Evolutionary conservation across 2,888 invertebrate species (phyloP), one percentile per base, ranked within the genome.

Genomic region (Tetanocera ferruginea): DNA sequence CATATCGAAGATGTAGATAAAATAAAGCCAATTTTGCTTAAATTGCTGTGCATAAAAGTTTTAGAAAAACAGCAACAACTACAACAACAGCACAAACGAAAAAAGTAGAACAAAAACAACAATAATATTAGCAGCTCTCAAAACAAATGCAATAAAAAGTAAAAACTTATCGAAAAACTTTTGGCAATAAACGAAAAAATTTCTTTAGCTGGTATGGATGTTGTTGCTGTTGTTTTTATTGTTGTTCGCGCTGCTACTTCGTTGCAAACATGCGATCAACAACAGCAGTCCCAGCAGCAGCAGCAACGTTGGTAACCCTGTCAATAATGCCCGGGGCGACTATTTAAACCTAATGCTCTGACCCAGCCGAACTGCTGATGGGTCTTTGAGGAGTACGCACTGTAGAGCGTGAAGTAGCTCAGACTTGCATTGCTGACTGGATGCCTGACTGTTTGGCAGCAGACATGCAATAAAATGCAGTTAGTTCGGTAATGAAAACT

Each of bases 401-500:
- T 64, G n/a, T 17, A 34, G 9, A 37, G 23, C 11, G 67, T 17
- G 34, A 23, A 43, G 14, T 43, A 67, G 67, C 17, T 34, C 23
- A 19, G 23, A 43, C 6, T 17, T 31, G 9, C 11, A 43, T 51
- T 49, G 37, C 28, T 51, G 23, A 17, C 62, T 31, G 70, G n/a
- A 51, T 37, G 60, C 51, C 60, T 43, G 57, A 37, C 23, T 31
- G 25, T 23, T 31, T 19, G 25, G 57, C 23, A 34, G 37, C 43
- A 34, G 34, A 28, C 19, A 66, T 34, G 76, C 37, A 19, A 76
- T 76, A 69, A 76, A 69, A 69, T 76, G 76, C 76, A 76, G 76
- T 60, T 76, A 69, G 69, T 43, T 76, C 34, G 31, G 57, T 76
- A 76, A 76, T 76, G 76, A 76, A 76, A 76, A 76, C 76, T 76